Evolutionary conservation across 2,888 invertebrate genomes (phyloP), one percentile per base, ranked within the genome.

Genomic region (Mayetiola destructor): DNA sequence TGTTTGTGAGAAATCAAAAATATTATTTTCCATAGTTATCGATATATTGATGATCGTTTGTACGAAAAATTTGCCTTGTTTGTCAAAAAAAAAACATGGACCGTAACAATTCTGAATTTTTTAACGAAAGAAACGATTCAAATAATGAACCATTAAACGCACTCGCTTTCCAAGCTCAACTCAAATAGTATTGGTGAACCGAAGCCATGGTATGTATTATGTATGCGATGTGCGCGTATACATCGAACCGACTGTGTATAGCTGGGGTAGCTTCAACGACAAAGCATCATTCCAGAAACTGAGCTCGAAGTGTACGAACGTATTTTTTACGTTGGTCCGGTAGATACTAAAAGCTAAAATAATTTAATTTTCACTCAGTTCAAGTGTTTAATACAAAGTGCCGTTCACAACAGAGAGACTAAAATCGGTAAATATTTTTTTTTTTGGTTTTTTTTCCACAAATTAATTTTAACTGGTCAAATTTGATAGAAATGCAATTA

Each of bases 281-380:
- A 27, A n/a, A 48, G 48, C 48, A 48, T 48, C 48, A 48, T 48
- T 48, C 48, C 48, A 48, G 48, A 27, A 48, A 27, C 27, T 20
- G 48, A 48, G 27, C 48, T 48, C 48, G 48, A 48, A 27, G 48
- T 48, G 48, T 23, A 6, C 3, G 4, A 48, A 48, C 48, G 48
- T 48, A 48, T 48, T 48, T 48, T 48, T 6, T 5, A 23, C n/a
- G 23, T n/a, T n/a, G 27, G 23, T 27, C 37, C 48, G 27, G 48
- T 23, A 27, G 23, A 48, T n/a, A 48, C n/a, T n/a, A 27, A n/a
- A 27, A 27, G 27, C 23, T n/a, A 27, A 48, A 48, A 21, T 14
- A 18, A 39, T 8, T 12, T 23, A 23, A 12, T 14, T 42, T 42
- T 23, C 23, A 23, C 42, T 42, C 23, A 48, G 48, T 48, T 48